A percentile compares a stretch with the other conserved stretches of the same genome.
Conservation (phyloP, 2,797 vertebrate genomes). For the Lates japonicus region DNA sequence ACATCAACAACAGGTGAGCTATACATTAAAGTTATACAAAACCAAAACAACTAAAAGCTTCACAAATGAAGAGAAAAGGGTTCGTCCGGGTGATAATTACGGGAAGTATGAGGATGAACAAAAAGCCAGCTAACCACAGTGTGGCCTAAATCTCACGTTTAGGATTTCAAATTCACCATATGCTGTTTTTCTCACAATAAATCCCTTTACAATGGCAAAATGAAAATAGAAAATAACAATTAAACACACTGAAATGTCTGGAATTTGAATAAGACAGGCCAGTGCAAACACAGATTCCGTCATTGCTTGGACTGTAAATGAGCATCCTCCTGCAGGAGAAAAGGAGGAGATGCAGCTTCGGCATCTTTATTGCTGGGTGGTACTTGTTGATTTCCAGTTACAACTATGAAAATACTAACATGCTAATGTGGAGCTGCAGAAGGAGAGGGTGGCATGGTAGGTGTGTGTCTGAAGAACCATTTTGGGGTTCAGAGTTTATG, state of each 20-base stretch:
- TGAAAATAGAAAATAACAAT: constrained; percentile 31
- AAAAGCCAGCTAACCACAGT: constrained; percentile 36
- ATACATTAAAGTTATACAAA: constrained; percentile 71
- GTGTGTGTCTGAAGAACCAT: constrained; percentile 16
- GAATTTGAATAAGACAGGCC: constrained; percentile 35
- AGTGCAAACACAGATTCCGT: constrained; percentile 54
- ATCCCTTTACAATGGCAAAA: constrained; percentile 58
- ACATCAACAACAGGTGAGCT: constrained; percentile 69
- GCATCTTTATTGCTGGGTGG: constrained; percentile 77
- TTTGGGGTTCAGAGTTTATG: constrained; percentile 31
- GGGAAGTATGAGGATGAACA: constrained; percentile 25
- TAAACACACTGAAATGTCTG: constrained; percentile 49
- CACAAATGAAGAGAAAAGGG: constrained; percentile 58
- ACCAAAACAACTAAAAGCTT: constrained; percentile 70
- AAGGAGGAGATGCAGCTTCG: constrained; percentile 37
- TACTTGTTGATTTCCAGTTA: constrained; percentile 59
- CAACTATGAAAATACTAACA: constrained; percentile 70
- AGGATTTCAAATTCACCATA: constrained; percentile 25
- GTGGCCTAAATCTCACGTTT: constrained; percentile 11
- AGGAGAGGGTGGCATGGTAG: constrained; percentile 23
- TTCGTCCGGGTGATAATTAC: constrained; percentile 28
- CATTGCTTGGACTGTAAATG: constrained; percentile 34
- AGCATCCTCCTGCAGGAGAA: constrained; percentile 40
- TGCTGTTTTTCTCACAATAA: constrained; percentile 25
- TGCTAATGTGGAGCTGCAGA: constrained; percentile 63